Percentiles rank a stretch among this genome's conserved stretches.
Evolutionary conservation across 2,113 vertebrate genomes (phyloP).

Genomic region (Catharus minimus): DNA sequence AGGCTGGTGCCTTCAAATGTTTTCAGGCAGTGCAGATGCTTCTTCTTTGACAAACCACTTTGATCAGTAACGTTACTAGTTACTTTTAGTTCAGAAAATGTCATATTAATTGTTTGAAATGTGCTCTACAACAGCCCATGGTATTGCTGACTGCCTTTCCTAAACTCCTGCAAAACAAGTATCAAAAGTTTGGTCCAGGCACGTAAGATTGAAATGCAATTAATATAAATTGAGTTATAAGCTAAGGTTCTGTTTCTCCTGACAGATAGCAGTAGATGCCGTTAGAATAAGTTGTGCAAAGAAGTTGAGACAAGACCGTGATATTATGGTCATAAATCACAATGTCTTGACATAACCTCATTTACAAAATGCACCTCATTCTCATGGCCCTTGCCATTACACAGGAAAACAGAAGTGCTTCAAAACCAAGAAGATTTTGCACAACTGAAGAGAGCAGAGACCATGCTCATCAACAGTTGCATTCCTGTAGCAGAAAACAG

Average conservation of each 20-base stretch:
- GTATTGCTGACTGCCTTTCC: not conserved
- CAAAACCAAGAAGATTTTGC: not conserved
- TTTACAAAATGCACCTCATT: not conserved
- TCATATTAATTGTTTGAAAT: slow-evolving; percentile 8
- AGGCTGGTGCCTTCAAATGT: slow-evolving; percentile 12
- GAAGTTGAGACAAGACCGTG: not conserved
- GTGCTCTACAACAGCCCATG: not conserved
- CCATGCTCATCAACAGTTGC: not conserved
- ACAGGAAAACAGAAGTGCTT: not conserved
- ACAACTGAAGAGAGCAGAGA: not conserved
- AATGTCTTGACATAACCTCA: not conserved
- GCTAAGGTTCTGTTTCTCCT: not conserved
- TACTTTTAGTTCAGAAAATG: slow-evolving; percentile 36
- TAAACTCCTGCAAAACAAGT: not conserved
- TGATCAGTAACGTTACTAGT: slow-evolving; percentile 8
- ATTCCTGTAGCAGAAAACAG: not conserved
- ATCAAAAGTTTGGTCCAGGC: not conserved
- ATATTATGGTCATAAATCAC: not conserved
- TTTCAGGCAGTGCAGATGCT: not conserved
- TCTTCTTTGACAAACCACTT: slow-evolving; percentile 32
- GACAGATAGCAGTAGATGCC: not conserved
- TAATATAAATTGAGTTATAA: not conserved
- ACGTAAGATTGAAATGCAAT: not conserved
- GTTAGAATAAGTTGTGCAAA: not conserved
- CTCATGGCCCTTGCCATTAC: not conserved